Evolutionary conservation across 2,797 vertebrate species (phyloP).

Genomic region (Limosa lapponica): DNA sequence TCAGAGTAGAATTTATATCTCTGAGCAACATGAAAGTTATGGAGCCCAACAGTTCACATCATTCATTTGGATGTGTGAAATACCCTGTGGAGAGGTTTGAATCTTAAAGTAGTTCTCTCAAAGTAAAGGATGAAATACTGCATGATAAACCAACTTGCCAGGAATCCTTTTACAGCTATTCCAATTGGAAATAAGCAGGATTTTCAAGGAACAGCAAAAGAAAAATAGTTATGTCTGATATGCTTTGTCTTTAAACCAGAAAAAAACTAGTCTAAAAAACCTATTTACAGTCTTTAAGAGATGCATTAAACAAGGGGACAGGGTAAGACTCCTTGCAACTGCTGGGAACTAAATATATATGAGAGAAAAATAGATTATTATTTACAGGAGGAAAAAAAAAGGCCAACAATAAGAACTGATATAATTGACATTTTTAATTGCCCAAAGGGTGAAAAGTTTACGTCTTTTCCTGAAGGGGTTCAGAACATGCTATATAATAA

Average conservation of each 20-base stretch:
- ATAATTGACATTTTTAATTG: background rate
- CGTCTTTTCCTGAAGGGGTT: background rate
- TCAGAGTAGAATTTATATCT: background rate
- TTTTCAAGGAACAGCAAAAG: background rate
- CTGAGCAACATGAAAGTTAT: background rate
- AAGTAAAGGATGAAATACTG: slow-evolving; percentile 14
- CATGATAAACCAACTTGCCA: slow-evolving; percentile 44
- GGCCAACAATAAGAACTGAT: background rate
- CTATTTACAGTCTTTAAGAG: background rate
- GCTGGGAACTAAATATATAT: background rate
- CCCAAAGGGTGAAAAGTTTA: background rate
- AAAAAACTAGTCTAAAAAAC: background rate
- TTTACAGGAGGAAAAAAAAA: background rate
- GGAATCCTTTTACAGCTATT: slow-evolving; percentile 13
- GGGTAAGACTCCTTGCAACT: background rate
- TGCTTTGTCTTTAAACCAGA: background rate
- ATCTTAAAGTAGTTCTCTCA: background rate
- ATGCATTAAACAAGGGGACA: background rate
- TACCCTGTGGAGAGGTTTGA: slow-evolving; percentile 14
- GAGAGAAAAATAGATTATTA: background rate
- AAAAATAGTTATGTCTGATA: slow-evolving; percentile 18
- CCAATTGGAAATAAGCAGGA: slow-evolving; percentile 24
- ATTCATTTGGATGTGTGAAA: background rate
- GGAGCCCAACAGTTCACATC: background rate
- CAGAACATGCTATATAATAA: background rate